Evolutionary conservation across 2,888 invertebrate genomes (phyloP), one percentile per base, ranked within the genome.

Genomic region (Gastrophysa polygoni): DNA sequence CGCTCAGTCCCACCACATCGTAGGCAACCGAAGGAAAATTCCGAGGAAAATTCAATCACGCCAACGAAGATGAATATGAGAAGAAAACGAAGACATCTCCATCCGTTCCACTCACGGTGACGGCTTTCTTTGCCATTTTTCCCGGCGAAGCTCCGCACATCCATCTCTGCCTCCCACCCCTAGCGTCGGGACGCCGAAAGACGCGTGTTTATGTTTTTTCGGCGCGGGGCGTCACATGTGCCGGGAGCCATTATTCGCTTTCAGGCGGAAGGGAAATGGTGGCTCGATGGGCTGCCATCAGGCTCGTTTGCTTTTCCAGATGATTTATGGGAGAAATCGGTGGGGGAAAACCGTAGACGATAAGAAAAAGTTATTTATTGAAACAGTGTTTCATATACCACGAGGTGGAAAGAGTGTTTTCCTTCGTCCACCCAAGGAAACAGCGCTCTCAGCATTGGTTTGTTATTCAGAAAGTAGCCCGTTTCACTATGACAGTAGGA

Each of bases 121-220:
- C 78, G 78, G 78, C 79, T 79, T 80, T 80, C 79, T 80, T 79
- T 79, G 78, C 77, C 78, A 78, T 80, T 78, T 79, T 79, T 75
- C 74, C 73, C 71, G 74, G 68, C 66, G 71, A 66, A 70, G 61
- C 66, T 68, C 68, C 58, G 71, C 70, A 71, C 72, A 72, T 73
- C 72, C 71, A 72, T 72, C 73, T 71, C 68, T 50, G 28, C 59
- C 66, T 20, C 62, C 50, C 54, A 29, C 51, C 24, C 56, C 59
- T 2, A 14, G 10, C 38, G 38, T 38, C 38, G 38, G 2, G 38
- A 38, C 38, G 38, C 38, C 29, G 72, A 70, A 73, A 73, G 75
- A 68, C 71, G 70, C 73, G 76, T 68, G 68, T 66, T 66, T 64
- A 67, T 69, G 60, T 50, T 14, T 51, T 51, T 32, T 18, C 20